Conservation (phyloP, 1,140 invertebrate species). For the Bilobella aurantiaca region DNA sequence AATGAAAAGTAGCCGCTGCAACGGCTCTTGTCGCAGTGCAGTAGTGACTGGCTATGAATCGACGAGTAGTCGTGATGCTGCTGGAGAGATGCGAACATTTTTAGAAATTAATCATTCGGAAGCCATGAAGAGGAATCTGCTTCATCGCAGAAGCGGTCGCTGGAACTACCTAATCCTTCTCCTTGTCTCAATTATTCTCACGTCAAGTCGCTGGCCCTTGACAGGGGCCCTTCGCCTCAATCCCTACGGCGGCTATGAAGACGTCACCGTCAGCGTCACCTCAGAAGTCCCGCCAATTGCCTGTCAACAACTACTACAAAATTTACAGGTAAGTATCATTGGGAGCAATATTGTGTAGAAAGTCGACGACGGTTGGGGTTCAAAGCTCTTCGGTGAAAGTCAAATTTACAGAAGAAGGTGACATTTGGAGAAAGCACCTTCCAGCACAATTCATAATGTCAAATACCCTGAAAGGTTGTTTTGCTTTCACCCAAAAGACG, state of each 20-base stretch:
- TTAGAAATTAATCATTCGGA: neutral
- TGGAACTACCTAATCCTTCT: neutral
- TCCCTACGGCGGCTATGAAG: conserved; percentile 32
- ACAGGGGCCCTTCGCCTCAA: conserved; percentile 22
- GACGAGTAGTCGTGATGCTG: neutral
- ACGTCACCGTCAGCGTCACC: conserved; percentile 29
- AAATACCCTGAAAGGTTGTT: too few species aligned
- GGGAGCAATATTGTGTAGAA: too few species aligned
- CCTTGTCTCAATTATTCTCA: conserved; percentile 3
- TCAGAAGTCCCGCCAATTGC: conserved; percentile 34
- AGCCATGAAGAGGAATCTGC: too few species aligned
- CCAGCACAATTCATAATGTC: too few species aligned
- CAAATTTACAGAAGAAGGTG: too few species aligned
- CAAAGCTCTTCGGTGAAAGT: too few species aligned
- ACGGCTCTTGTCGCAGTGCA: neutral
- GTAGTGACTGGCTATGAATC: neutral
- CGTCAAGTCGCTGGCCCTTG: neutral
- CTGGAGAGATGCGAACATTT: neutral
- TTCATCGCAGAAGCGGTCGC: neutral
- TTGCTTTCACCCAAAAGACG: too few species aligned
- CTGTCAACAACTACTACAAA: conserved; percentile 34
- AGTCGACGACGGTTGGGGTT: too few species aligned
- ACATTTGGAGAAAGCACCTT: too few species aligned
- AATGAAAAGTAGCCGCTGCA: too few species aligned
- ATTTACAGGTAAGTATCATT: conserved; percentile 35